These are phyloP conservation scores for Toxotes lorentzi DNA, from an alignment of 2,797 vertebrate genomes.

Conservation along the genomic window DNA sequence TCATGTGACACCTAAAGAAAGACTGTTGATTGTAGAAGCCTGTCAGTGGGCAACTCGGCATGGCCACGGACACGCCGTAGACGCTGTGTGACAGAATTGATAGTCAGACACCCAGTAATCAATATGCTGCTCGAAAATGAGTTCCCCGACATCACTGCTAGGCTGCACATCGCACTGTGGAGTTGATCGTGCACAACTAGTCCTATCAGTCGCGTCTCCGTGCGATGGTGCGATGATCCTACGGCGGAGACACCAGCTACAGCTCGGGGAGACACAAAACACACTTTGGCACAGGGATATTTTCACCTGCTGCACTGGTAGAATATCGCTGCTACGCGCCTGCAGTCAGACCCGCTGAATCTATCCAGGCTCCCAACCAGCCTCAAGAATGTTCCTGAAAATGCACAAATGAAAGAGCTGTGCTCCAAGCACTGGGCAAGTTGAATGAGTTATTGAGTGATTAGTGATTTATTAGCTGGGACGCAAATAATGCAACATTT, in stretches of 20 bases:
- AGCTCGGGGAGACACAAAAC: not conserved
- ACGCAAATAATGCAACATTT: conserved; percentile 20
- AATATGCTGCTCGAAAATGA: conserved; percentile 18
- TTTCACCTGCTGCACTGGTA: conserved; percentile 81
- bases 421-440: conserved; percentile 45
- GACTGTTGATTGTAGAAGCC: not conserved
- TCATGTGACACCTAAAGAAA: not conserved
- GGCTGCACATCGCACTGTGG: not conserved
- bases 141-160: not conserved
- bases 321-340: conserved; percentile 51
- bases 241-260: conserved; percentile 32
- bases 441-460: conserved; percentile 11
- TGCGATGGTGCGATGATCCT: conserved; percentile 32
- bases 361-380: conserved; percentile 13
- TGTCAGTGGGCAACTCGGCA: not conserved
- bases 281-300: conserved; percentile 52
- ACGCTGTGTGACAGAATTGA: conserved; percentile 12
- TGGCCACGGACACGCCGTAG: not conserved
- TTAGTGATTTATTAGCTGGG: conserved; percentile 6
- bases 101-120: conserved; percentile 23
- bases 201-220: conserved; percentile 38
- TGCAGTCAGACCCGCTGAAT: conserved; percentile 41
- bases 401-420: conserved; percentile 28
- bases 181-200: conserved; percentile 20
- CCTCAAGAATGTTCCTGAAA: conserved; percentile 53